Conservation (phyloP, 2,888 invertebrate genomes). For the Leptinotarsa rubiginosa region DNA sequence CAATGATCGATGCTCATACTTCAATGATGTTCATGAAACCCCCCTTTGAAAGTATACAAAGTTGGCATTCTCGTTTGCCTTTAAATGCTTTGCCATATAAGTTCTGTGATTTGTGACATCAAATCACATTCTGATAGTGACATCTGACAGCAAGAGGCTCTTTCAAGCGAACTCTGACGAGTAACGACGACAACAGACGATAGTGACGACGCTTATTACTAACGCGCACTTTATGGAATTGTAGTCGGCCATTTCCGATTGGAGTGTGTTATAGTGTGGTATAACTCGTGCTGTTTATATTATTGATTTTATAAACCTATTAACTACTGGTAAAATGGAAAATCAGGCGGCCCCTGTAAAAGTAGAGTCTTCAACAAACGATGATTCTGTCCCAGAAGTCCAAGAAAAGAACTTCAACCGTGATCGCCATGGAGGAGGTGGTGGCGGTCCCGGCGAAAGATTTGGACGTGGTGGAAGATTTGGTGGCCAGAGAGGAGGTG, state of each 20-base stretch:
- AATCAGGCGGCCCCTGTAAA: conserved; percentile 4
- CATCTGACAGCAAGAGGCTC: too few relatives aligned
- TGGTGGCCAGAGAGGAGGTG: conserved; percentile 18
- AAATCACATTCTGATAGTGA: too few relatives aligned
- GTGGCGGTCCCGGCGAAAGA: conserved; percentile 6
- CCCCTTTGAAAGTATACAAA: too few relatives aligned
- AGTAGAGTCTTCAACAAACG: conserved; percentile 26
- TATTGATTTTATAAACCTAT: neutral
- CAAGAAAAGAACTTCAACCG: conserved; percentile 21
- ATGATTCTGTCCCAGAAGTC: neutral
- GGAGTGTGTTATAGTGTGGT: neutral
- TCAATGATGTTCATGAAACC: too few relatives aligned
- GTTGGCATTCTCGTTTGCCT: too few relatives aligned
- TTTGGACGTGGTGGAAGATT: conserved; percentile 27
- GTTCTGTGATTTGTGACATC: too few relatives aligned
- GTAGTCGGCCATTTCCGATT: conserved; percentile 2
- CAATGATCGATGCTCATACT: too few relatives aligned
- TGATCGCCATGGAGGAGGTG: neutral
- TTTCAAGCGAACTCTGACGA: too few relatives aligned
- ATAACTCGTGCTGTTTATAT: neutral
- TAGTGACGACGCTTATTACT: neutral
- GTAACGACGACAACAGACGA: neutral
- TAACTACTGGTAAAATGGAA: neutral
- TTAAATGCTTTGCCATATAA: too few relatives aligned
- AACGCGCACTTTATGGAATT: neutral